These are phyloP conservation scores for Gila robusta DNA, from an alignment of 2,797 vertebrate species.

Conservation along the genomic window DNA sequence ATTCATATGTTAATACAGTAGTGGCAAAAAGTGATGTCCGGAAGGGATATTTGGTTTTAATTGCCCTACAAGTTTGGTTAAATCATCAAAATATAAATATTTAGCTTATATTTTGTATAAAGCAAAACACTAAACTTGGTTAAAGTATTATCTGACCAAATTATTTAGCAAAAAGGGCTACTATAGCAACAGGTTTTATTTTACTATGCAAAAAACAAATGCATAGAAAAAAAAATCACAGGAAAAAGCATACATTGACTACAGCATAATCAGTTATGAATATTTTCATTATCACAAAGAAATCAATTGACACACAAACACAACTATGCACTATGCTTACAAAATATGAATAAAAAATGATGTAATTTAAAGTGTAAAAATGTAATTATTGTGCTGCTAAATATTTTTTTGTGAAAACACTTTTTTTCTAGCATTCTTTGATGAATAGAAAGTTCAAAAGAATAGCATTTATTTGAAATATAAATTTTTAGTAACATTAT, in stretches of 20 bases:
- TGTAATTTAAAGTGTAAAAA: too few relatives aligned
- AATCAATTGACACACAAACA: too few relatives aligned
- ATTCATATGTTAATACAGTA: neutral
- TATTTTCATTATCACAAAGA: neutral
- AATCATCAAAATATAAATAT: neutral
- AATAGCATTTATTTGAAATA: neutral
- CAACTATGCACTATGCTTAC: too few relatives aligned
- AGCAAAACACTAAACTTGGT: neutral
- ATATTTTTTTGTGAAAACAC: neutral
- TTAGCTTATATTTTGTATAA: neutral
- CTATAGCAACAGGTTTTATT: neutral
- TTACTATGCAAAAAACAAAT: too few relatives aligned
- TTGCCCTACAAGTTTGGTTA: neutral
- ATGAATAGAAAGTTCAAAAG: neutral
- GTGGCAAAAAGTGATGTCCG: neutral
- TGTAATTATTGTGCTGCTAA: neutral
- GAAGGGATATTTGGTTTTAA: neutral
- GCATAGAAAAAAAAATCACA: too few relatives aligned
- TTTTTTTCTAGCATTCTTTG: neutral
- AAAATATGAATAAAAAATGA: neutral
- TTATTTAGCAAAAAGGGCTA: too few relatives aligned
- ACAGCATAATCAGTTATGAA: neutral
- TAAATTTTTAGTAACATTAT: neutral
- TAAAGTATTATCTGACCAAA: neutral
- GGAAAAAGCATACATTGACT: too few relatives aligned